Evolutionary conservation across 2,113 vertebrate species (phyloP).

Genomic region (Crocuta crocuta): DNA sequence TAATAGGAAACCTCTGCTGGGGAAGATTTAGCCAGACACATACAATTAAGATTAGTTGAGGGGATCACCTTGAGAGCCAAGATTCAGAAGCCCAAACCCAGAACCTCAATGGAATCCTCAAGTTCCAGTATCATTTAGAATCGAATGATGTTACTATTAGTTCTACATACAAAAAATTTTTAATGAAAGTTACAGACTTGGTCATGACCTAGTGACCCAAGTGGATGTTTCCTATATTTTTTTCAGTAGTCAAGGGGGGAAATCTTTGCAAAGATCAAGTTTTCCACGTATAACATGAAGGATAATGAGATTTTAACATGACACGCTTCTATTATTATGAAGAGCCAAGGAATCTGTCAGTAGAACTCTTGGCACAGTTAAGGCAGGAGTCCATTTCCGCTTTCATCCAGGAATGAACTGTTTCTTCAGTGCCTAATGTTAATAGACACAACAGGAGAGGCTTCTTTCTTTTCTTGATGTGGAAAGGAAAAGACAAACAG

Average conservation of each 20-base stretch:
- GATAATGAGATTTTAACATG: conserved; percentile 16
- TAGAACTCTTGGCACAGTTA: not conserved
- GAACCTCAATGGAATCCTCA: not conserved
- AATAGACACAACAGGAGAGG: not conserved
- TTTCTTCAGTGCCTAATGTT: not conserved
- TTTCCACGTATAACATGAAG: not conserved
- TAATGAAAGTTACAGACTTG: not conserved
- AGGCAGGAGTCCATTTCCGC: not conserved
- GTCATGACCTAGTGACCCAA: not conserved
- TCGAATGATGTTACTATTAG: not conserved
- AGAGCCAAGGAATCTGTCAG: not conserved
- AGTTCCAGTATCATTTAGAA: conserved; percentile 45
- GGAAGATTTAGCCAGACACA: conserved; percentile 53
- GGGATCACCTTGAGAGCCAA: conserved; percentile 58
- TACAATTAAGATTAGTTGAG: conserved; percentile 78
- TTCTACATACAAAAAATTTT: conserved; percentile 20
- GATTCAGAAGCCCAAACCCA: conserved; percentile 17
- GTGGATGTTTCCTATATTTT: not conserved
- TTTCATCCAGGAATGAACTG: conserved; percentile 21
- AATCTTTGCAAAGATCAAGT: conserved; percentile 31
- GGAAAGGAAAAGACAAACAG: conserved; percentile 65
- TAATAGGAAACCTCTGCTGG: conserved; percentile 77
- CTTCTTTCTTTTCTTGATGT: conserved; percentile 45
- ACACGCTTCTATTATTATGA: conserved; percentile 7
- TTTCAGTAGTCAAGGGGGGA: conserved; percentile 28